Base-by-base conservation (phyloP, 2,113 vertebrate species). In the Gila orcuttii region DNA sequence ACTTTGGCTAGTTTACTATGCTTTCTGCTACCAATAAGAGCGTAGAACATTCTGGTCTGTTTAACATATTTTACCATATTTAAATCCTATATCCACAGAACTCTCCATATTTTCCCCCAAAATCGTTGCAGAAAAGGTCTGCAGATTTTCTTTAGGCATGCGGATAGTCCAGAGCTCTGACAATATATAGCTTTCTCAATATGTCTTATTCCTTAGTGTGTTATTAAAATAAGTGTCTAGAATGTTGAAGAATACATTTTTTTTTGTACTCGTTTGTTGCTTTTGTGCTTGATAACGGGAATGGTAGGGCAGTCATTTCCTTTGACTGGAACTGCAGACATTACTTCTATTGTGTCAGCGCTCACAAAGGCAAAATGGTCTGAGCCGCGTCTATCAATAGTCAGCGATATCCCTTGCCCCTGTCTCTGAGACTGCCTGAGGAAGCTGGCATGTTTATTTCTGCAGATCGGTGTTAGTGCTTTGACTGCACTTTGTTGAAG, bases 221-320 rank as follows among this genome's bases (percentile, higher is more conserved):
- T 42, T 73, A 45, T 73, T n/a, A 45, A 74, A 47, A 23, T 1
- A 74, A 47, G 2, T 25, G 42, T 23, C 12, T 28, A 45, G 71
- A 47, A 50, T 25, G 13, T n/a, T 75, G 39, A 28, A 50, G 1
- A 28, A 3, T 74, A 8, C 8, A 0, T 59, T 47, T 73, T 73
- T 42, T 5, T 25, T 74, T 23, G 6, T 42, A 15, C 42, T 25
- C 25, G 71, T 47, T 74, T 75, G 42, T 75, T 45, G 42, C 23
- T 75, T 75, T 25, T 75, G 71, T 47, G 69, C 66, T 45, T 75
- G n/a, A 75, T 75, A 75, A 74, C 50, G 42, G 71, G 42, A 42
- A 75, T 75, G n/a, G 71, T 10, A 23, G 15, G n/a, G 36, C 25
- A 76, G 50, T 57, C 83, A 28, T 57, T 77, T 85, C n/a, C 23